Base-by-base conservation (phyloP, 2,797 vertebrate species). In the Eutrigla gurnardus region DNA sequence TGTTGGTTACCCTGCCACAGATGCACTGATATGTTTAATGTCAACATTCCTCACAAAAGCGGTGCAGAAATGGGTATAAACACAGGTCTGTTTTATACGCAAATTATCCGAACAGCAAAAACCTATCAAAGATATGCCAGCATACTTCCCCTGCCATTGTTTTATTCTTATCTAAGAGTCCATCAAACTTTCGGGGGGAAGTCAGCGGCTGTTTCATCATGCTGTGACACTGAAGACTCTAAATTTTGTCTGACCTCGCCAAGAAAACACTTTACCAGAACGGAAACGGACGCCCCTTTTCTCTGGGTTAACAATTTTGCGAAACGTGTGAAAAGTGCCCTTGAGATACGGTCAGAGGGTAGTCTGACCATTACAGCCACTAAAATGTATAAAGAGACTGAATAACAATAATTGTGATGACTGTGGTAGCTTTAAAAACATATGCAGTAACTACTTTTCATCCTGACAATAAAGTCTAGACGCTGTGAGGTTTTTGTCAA, bases 401-500 rank as follows among this genome's bases (percentile, higher is more conserved):
- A 86, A 86, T 59, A 59, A 84, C 66, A 86, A 75, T 86, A 35
- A 87, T 77, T 85, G 63, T 75, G 49, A 88, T 77, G 54, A 54
- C n/a, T 87, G 85, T 65, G 77, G 87, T 63, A 3, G 6, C 68
- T 25, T 25, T 63, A 74, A 81, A 63, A 65, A 25, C 75, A 80
- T 57, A 53, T 65, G 6, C 18, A 62, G 7, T 32, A n/a, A 25
- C 32, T 5, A 5, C 13, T 65, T 63, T 76, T 47, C 37, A 40
- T 17, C 35, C 32, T 57, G 18, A 70, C 53, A 65, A 57, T 53
- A 39, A 78, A 67, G 25, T 73, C 12, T 14, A 4, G 15, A 39
- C 64, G 5, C 36, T 67, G 6, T 55, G 55, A 63, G 14, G 47
- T 73, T 39, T 65, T 58, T 60, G 42, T 5, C 18, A 35, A 45